Conservation (phyloP, 2,888 invertebrate species). For the Smittia sp. region DNA sequence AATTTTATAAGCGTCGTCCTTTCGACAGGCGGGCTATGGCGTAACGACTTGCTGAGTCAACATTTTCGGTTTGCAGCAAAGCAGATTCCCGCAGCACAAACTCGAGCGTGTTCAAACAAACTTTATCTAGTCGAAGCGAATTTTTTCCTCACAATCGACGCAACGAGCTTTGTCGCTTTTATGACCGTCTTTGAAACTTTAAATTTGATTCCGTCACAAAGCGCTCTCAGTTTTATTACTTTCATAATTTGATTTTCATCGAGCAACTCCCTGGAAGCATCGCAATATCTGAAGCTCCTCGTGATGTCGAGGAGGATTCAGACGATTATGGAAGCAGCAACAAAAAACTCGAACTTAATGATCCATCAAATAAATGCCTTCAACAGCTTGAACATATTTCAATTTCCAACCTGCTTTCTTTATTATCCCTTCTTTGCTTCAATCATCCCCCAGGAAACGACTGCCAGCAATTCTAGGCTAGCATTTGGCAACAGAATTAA, state of each 20-base stretch:
- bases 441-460: neutral
- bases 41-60: conserved; percentile 44
- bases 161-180: neutral
- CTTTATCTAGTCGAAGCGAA: neutral
- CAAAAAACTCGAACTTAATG: conserved; percentile 33
- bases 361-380: conserved; percentile 40
- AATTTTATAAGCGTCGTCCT: too few relatives aligned
- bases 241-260: conserved; percentile 17
- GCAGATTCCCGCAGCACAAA: neutral
- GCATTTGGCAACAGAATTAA: neutral
- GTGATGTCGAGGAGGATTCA: neutral
- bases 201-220: neutral
- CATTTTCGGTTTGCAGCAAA: neutral
- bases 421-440: neutral
- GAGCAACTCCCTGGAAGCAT: neutral
- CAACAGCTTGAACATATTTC: conserved; percentile 30
- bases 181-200: neutral
- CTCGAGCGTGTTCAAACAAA: neutral
- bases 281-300: neutral
- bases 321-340: neutral
- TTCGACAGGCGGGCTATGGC: conserved; percentile 54
- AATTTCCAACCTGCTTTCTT: conserved; percentile 22
- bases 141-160: neutral
- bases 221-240: neutral
- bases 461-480: neutral